Evolutionary conservation across 2,888 invertebrate genomes (phyloP).

Genomic region (Cerceris rybyensis): DNA sequence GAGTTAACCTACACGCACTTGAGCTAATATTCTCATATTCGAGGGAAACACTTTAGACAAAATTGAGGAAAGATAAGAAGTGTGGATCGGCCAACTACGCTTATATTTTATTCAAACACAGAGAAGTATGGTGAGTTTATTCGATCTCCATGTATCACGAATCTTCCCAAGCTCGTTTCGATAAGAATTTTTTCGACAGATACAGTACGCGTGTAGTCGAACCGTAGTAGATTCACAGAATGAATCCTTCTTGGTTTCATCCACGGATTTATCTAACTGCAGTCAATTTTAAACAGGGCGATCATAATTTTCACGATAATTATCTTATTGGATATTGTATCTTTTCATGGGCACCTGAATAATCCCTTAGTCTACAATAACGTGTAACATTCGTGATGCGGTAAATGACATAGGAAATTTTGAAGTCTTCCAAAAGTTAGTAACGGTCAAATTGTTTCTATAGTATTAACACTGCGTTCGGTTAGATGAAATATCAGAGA

Average conservation of each 20-base stretch:
- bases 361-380: too few species aligned
- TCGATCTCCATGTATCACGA: constrained; percentile 29
- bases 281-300: too few species aligned
- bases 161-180: constrained; percentile 19
- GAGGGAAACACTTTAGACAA: constrained; percentile 22
- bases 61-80: constrained; percentile 39
- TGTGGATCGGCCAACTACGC: constrained; percentile 10
- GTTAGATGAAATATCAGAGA: too few species aligned
- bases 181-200: constrained; percentile 21
- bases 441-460: too few species aligned
- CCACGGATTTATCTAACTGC: not conserved
- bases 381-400: too few species aligned
- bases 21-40: constrained; percentile 40
- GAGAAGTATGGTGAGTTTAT: constrained; percentile 4
- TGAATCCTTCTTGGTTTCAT: not conserved
- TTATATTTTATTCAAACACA: constrained; percentile 24
- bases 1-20: constrained; percentile 32
- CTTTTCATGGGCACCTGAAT: too few species aligned
- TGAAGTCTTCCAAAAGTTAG: too few species aligned
- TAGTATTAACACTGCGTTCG: too few species aligned
- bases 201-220: not conserved
- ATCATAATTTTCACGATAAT: too few species aligned
- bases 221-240: not conserved
- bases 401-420: too few species aligned
- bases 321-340: too few species aligned